Conservation (phyloP, 1,140 invertebrate species). For the Drosophila sucinea region DNA sequence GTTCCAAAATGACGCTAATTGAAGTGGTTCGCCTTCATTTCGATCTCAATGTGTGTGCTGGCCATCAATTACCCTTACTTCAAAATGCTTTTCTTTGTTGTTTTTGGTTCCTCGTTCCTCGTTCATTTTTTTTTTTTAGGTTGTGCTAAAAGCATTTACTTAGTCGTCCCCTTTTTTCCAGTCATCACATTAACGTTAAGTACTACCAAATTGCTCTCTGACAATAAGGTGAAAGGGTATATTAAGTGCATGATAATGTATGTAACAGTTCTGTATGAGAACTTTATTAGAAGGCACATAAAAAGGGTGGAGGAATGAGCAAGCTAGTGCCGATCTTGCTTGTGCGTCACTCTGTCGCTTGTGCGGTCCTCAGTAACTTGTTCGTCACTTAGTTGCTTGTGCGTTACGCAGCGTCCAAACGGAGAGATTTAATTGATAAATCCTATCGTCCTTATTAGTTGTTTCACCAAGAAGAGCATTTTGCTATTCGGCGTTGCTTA, state of each 20-base stretch:
- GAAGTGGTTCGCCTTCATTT: slow-evolving; percentile 62
- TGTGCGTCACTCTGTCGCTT: too few species aligned
- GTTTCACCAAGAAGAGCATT: too few species aligned
- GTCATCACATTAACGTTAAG: slow-evolving; percentile 59
- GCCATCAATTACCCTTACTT: slow-evolving; percentile 69
- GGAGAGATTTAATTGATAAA: too few species aligned
- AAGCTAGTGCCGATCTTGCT: too few species aligned
- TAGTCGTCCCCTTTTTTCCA: slow-evolving; percentile 27
- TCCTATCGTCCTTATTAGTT: too few species aligned
- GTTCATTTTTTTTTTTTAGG: slow-evolving; percentile 29
- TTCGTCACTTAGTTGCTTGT: too few species aligned
- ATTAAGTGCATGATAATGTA: not conserved
- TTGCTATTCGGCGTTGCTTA: not conserved
- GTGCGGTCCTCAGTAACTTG: too few species aligned
- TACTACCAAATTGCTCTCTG: slow-evolving; percentile 64
- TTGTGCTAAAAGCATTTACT: slow-evolving; percentile 60
- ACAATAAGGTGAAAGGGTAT: slow-evolving; percentile 5
- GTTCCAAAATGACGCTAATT: slow-evolving; percentile 61
- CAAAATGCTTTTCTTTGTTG: slow-evolving; percentile 43
- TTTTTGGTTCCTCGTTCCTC: not conserved
- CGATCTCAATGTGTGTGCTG: slow-evolving; percentile 18
- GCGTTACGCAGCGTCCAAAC: too few species aligned
- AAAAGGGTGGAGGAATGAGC: too few species aligned
- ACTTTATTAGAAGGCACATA: too few species aligned
- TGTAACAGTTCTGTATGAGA: not conserved